A percentile compares a stretch with the other conserved stretches of the same genome.
Evolutionary conservation across 37 sponge, comb jelly and placozoan species (phyloP).

Genomic region (Halichondria panicea): DNA sequence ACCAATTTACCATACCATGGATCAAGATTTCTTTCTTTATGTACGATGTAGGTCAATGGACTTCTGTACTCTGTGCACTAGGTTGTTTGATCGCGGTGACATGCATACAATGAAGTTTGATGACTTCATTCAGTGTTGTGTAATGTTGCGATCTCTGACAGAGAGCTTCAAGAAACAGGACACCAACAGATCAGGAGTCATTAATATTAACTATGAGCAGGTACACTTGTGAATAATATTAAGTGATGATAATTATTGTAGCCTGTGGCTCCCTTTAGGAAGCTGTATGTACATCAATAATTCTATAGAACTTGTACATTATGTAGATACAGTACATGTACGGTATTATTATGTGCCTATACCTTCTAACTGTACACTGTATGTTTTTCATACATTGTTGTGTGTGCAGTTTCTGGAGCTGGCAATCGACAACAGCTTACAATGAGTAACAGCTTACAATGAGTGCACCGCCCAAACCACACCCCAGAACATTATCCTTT

Average conservation of each 20-base stretch:
- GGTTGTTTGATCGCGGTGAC: slow-evolving; percentile 84
- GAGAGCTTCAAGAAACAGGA: slow-evolving; percentile 77
- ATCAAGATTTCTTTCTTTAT: neutral
- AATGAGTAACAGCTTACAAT: neutral
- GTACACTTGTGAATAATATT: slow-evolving; percentile 27
- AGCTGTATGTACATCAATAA: too few relatives aligned
- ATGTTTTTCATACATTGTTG: neutral
- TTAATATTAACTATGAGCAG: slow-evolving; percentile 81
- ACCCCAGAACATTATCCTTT: too few relatives aligned
- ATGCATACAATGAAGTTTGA: slow-evolving; percentile 87
- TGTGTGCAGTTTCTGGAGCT: slow-evolving; percentile 79
- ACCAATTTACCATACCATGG: too few relatives aligned
- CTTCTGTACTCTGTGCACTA: slow-evolving; percentile 82
- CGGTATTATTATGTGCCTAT: neutral
- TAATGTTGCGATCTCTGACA: slow-evolving; percentile 81
- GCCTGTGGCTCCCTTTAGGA: too few relatives aligned
- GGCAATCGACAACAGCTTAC: slow-evolving; percentile 73
- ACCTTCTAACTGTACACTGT: neutral
- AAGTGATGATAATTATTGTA: too few relatives aligned
- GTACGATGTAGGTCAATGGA: slow-evolving; percentile 58
- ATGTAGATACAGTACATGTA: neutral
- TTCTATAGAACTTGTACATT: neutral
- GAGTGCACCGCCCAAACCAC: too few relatives aligned
- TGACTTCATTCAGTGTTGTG: slow-evolving; percentile 97
- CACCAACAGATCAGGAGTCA: slow-evolving; percentile 63